Conservation (phyloP, 1,140 invertebrate species). For the Drosophila nasuta region DNA sequence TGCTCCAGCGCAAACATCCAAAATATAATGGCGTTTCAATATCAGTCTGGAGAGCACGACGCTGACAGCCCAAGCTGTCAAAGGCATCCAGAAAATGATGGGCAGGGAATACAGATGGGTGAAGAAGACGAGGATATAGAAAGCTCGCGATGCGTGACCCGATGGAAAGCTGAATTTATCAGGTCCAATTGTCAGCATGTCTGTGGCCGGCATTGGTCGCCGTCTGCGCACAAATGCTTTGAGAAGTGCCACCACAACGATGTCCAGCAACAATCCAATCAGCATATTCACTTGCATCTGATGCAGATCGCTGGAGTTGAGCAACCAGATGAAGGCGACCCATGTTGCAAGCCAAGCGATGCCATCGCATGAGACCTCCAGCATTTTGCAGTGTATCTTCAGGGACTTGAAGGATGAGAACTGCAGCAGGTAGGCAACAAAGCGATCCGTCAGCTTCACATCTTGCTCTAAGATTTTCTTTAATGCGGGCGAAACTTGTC, state of each 20-base stretch:
- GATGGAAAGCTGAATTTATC: conserved; percentile 98
- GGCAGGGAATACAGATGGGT: conserved; percentile 87
- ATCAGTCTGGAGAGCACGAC: conserved; percentile 90
- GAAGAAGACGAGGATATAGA: conserved; percentile 91
- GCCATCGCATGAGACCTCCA: conserved; percentile 95
- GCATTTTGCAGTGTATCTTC: conserved; percentile 87
- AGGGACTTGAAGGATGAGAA: conserved; percentile 87
- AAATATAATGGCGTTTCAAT: conserved; percentile 93
- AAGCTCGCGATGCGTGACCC: conserved; percentile 95
- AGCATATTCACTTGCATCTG: conserved; percentile 94
- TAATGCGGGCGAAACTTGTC: conserved; percentile 25
- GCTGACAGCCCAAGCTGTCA: conserved; percentile 90
- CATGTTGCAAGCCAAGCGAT: conserved; percentile 92
- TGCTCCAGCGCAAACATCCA: conserved; percentile 93
- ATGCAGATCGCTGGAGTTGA: conserved; percentile 88
- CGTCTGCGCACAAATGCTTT: conserved; percentile 92
- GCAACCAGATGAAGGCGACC: conserved; percentile 89
- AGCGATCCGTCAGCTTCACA: conserved; percentile 87
- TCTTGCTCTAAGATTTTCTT: conserved; percentile 86
- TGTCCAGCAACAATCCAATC: conserved; percentile 93
- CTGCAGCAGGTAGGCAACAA: conserved; percentile 87
- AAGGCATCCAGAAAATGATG: conserved; percentile 87
- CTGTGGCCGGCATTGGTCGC: conserved; percentile 91
- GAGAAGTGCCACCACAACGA: conserved; percentile 91
- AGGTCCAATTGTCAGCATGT: conserved; percentile 87